Evolutionary conservation across 2,113 vertebrate species (phyloP).

Genomic region (Pterocles burchelli): DNA sequence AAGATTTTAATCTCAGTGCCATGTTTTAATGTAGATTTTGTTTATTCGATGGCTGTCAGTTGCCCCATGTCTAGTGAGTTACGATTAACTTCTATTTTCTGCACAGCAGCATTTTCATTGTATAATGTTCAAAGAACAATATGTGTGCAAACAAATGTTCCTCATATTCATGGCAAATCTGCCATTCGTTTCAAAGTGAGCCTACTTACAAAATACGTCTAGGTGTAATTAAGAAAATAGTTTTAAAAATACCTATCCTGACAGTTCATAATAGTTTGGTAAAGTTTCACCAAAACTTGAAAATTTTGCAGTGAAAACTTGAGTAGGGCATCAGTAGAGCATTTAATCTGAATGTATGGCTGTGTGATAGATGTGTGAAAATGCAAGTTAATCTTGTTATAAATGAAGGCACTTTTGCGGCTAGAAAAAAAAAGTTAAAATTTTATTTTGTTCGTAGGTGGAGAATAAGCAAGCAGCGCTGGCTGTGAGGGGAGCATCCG

Average conservation of each 20-base stretch:
- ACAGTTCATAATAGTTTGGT: background rate
- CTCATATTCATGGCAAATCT: background rate
- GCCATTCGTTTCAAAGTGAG: background rate
- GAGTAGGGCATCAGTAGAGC: background rate
- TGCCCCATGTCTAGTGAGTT: background rate
- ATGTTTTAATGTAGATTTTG: background rate
- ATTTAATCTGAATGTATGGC: background rate
- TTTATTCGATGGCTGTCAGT: fast-evolving
- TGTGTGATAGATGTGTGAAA: background rate
- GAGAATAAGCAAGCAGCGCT: too few species aligned
- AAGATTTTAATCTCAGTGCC: background rate
- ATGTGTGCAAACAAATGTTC: background rate
- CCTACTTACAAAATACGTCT: background rate
- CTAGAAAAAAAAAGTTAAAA: too few species aligned
- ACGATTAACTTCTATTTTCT: background rate
- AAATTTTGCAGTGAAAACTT: background rate
- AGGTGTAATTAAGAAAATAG: background rate
- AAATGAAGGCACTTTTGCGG: too few species aligned
- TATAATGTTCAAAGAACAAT: background rate
- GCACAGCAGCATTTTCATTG: background rate
- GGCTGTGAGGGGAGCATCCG: too few species aligned
- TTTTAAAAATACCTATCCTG: background rate
- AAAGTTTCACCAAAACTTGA: background rate
- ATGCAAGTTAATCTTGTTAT: background rate
- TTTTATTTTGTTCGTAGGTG: too few species aligned